Conservation (phyloP, 2,113 vertebrate species). For the Casuarius casuarius region DNA sequence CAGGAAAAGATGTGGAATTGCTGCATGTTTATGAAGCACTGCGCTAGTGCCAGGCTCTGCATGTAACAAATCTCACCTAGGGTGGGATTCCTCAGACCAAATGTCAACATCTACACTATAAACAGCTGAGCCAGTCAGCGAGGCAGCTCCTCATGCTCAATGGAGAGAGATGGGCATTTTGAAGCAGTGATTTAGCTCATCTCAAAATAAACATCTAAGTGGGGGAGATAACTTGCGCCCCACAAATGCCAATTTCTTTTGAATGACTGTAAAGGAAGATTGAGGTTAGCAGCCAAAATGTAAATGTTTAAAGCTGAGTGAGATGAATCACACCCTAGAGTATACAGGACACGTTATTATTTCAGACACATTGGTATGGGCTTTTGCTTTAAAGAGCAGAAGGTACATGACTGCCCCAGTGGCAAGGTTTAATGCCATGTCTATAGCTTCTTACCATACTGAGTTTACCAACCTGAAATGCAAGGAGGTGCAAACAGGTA, state of each 20-base stretch:
- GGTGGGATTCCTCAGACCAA: not conserved
- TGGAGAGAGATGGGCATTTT: not conserved
- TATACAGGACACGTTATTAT: not conserved
- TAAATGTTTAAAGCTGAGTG: not conserved
- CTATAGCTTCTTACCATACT: not conserved
- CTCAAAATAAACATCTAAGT: not conserved
- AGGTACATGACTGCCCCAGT: not conserved
- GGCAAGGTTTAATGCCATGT: not conserved
- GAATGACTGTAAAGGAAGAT: not conserved
- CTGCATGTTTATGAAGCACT: not conserved
- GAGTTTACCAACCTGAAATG: not conserved
- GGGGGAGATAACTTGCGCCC: not conserved
- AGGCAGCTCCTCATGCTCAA: not conserved
- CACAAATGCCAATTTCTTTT: not conserved
- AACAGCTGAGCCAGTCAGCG: not conserved
- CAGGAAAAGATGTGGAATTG: not conserved
- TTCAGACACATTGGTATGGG: too few relatives aligned
- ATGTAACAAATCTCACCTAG: not conserved
- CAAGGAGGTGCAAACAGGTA: not conserved
- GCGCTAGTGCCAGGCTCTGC: not conserved
- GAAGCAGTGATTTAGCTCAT: not conserved
- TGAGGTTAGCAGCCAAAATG: not conserved
- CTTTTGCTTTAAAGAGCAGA: not conserved
- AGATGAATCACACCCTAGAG: not conserved
- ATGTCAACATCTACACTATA: not conserved